phyloP scores from a whole-genome alignment of 2,888 invertebrate genomes.

The Leptinotarsa rubiginosa region DNA sequence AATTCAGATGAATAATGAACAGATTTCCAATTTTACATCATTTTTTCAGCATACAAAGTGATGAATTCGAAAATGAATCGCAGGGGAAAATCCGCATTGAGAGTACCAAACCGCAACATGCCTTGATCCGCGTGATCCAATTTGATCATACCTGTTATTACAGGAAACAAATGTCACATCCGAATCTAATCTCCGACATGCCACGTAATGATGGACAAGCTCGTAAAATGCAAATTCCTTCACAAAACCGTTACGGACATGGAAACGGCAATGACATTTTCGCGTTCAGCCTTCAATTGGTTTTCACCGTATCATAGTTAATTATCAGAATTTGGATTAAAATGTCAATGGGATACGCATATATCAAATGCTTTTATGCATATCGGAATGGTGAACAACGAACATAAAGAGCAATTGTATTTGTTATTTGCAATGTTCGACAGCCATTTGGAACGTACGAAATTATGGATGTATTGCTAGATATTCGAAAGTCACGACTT shows the following conservation, averaged over 20 bases:
- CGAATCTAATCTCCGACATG: slow-evolving; percentile 14
- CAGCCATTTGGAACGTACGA: slow-evolving; percentile 8
- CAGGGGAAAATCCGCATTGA: background rate
- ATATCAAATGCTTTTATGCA: slow-evolving; percentile 35
- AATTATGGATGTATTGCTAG: slow-evolving; percentile 14
- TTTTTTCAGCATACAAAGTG: background rate
- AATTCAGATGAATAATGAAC: too few relatives aligned
- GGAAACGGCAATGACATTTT: slow-evolving; percentile 1
- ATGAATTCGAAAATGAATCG: background rate
- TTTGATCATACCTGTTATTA: slow-evolving; percentile 6
- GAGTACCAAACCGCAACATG: background rate
- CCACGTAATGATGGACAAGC: slow-evolving; percentile 20
- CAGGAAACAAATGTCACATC: slow-evolving; percentile 11
- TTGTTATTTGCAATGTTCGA: slow-evolving; percentile 14
- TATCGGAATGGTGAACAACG: background rate
- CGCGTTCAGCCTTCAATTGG: slow-evolving; percentile 8
- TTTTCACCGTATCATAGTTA: slow-evolving; percentile 33
- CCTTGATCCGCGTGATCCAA: background rate
- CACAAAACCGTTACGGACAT: slow-evolving; percentile 6
- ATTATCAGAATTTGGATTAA: slow-evolving; percentile 43
- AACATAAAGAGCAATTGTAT: slow-evolving; percentile 18
- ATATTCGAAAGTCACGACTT: slow-evolving; percentile 6
- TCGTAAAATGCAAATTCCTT: slow-evolving; percentile 27
- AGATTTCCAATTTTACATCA: background rate
- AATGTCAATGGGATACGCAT: slow-evolving; percentile 39